Evolutionary conservation across 2,113 vertebrate genomes (phyloP), one percentile per base, ranked within the genome.

Genomic region (Hemicordylus capensis): DNA sequence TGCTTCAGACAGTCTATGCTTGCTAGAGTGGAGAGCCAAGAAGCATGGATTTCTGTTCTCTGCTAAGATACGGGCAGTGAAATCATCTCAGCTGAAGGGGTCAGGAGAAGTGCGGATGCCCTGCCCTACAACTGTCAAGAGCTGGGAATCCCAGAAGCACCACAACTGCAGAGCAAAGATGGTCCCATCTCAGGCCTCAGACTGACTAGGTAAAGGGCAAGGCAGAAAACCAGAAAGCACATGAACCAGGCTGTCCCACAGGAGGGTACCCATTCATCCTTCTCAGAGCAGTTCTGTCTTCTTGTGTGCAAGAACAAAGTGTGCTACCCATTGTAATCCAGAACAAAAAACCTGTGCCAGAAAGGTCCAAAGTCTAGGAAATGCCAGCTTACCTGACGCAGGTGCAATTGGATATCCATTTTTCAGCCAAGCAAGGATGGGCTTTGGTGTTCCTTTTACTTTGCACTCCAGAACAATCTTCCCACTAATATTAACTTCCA

Each of bases 401-500:
- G 96, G 93, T 34, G 95, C 72, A 80, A 98, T 90, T 34, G 73
- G 94, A 84, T 95, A 87, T 0, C 96, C 95, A 1, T 98, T 97
- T 93, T 98, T 98, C 92, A 95, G 95, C 98, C 98, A 99, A 0
- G 75, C 90, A 80, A 98, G 93, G 61, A 59, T 42, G 0, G 98
- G 98, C 9, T 63, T 78, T 6, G 98, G 98, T 0, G 95, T 96
- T 14, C 98, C 98, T 0, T 76, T 81, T 31, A 96, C 98, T 2
- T 85, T 91, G 87, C 98, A 99, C 59, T 93, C 82, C 89, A 99
- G 95, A 6, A 89, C 87, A 85, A 99, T 95, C 66, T 97, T 98
- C 90, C 96, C 98, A 1, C 98, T 98, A 91, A 97, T 97, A 94
- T 99, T 99, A 63, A 98, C 97, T 26, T 96, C 95, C 92, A 96